These are phyloP conservation scores for Pagetopsis macropterus DNA, from an alignment of 2,797 vertebrate genomes.

Conservation along the genomic window DNA sequence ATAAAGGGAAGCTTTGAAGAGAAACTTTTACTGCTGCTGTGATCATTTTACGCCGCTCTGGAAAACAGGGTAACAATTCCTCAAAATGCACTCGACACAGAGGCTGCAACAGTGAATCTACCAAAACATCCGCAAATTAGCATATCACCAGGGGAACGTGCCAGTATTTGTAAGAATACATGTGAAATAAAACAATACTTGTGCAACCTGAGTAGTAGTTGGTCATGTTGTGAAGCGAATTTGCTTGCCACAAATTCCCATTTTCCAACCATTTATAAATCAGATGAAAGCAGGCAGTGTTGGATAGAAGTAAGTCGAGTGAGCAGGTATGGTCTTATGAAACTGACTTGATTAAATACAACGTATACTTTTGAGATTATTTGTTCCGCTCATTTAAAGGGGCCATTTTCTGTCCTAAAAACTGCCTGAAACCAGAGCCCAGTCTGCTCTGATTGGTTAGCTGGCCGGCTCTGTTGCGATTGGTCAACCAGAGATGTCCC, in stretches of 20 bases:
- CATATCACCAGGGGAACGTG: slow-evolving; percentile 7
- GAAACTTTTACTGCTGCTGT: slow-evolving; percentile 22
- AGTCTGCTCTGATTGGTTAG: no score
- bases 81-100: neutral
- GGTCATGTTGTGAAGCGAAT: neutral
- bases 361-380: no score
- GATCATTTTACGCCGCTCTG: slow-evolving; percentile 2
- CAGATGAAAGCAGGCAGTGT: no score
- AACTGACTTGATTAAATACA: no score
- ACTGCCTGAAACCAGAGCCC: no score
- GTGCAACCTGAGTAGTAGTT: neutral
- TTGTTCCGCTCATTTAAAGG: no score
- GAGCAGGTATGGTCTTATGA: no score
- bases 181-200: neutral
- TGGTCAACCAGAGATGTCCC: no score
- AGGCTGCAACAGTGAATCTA: neutral
- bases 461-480: no score
- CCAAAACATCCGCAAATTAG: neutral
- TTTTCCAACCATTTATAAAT: neutral
- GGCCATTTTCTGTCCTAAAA: no score
- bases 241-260: neutral
- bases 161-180: slow-evolving; percentile 1
- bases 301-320: no score
- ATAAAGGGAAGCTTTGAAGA: slow-evolving; percentile 25
- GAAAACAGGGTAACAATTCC: slow-evolving; percentile 1